Evolutionary conservation across 2,888 invertebrate genomes (phyloP).

Genomic region (Habrosyne pyritoides): DNA sequence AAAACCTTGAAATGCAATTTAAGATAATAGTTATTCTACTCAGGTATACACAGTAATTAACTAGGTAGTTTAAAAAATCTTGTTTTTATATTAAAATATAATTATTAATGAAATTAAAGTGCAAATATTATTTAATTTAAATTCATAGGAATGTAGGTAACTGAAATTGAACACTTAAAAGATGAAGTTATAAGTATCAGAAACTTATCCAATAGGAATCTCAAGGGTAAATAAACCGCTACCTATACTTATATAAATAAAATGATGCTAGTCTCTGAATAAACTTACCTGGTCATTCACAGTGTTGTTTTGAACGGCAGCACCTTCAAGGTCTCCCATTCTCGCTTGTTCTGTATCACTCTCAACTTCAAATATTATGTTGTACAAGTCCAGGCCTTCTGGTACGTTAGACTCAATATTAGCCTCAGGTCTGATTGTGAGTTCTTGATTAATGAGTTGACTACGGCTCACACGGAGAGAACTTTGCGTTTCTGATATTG

Average conservation of each 20-base stretch:
- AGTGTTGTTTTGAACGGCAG: constrained; percentile 48
- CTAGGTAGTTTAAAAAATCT: too few species aligned
- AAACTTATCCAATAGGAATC: too few species aligned
- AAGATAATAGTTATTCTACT: too few species aligned
- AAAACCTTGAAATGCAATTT: too few species aligned
- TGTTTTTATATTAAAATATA: too few species aligned
- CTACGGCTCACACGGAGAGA: constrained; percentile 69
- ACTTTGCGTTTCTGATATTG: constrained; percentile 69
- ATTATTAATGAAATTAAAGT: too few species aligned
- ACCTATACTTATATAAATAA: background rate
- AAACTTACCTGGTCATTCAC: constrained; percentile 55
- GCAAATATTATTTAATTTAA: too few species aligned
- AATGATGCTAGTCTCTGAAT: background rate
- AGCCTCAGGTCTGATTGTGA: constrained; percentile 74
- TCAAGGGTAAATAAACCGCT: too few species aligned
- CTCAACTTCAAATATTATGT: constrained; percentile 74
- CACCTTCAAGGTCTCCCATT: constrained; percentile 64
- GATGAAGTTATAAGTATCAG: too few species aligned
- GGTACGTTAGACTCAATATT: constrained; percentile 78
- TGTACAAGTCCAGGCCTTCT: constrained; percentile 70
- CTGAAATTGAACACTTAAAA: too few species aligned
- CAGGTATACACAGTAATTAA: too few species aligned
- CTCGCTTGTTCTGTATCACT: constrained; percentile 62
- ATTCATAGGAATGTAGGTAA: too few species aligned
- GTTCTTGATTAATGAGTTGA: constrained; percentile 70